Percentiles rank a stretch among this genome's conserved stretches.
Conservation (phyloP, 1,140 invertebrate genomes). For the Pygmarrhopalites habei region DNA sequence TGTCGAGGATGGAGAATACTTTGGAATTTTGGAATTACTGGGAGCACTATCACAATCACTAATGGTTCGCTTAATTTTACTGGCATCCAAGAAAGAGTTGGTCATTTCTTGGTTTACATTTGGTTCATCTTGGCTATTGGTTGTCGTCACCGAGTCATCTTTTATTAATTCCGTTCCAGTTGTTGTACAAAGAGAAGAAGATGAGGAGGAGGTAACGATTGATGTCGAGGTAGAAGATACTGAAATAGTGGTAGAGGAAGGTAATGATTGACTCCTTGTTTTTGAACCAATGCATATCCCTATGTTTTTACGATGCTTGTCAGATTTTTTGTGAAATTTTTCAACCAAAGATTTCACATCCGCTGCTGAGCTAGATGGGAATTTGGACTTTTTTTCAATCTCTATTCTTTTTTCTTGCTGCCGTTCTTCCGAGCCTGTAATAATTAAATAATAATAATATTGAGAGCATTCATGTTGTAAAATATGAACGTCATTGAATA, state of each 20-base stretch:
- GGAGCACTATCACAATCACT: no score
- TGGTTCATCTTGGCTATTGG: background rate
- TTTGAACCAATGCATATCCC: constrained; percentile 13
- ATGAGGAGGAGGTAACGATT: background rate
- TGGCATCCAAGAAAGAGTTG: no score
- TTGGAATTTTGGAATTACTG: no score
- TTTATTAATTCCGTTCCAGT: background rate
- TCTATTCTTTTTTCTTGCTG: constrained; percentile 21
- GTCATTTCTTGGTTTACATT: no score
- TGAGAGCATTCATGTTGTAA: background rate
- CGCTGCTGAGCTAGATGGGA: constrained; percentile 18
- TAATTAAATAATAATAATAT: constrained; percentile 1
- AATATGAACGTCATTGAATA: constrained; percentile 1
- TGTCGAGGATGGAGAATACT: no score
- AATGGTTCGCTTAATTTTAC: no score
- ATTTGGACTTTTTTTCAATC: constrained; percentile 32
- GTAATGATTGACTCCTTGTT: background rate
- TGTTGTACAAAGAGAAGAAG: constrained; percentile 1
- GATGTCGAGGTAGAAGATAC: background rate
- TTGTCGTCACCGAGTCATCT: background rate
- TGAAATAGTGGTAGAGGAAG: background rate
- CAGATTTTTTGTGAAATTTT: background rate
- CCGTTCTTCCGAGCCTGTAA: constrained; percentile 41
- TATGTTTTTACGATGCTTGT: background rate
- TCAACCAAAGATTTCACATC: background rate